phyloP scores from a whole-genome alignment of 2,797 vertebrate species.

The Notoglanidium macrostoma region DNA sequence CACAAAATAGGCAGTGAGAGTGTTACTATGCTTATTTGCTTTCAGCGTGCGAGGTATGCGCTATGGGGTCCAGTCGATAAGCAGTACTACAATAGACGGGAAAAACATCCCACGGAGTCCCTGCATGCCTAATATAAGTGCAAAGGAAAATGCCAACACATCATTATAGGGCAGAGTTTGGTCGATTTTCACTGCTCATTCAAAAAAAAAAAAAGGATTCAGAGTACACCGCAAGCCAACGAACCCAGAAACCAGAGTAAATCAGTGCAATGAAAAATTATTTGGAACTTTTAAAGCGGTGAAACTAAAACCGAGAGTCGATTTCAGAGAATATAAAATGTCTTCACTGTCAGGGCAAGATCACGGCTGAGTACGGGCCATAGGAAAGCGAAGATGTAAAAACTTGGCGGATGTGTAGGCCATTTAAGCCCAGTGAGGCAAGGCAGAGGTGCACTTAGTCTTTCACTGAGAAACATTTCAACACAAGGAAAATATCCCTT shows the following conservation, averaged over 20 bases:
- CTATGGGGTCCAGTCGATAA: slow-evolving; percentile 22
- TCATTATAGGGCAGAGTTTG: slow-evolving; percentile 2
- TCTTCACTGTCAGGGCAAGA: not conserved
- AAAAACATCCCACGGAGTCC: slow-evolving; percentile 18
- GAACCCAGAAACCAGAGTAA: not conserved
- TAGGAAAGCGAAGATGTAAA: slow-evolving; percentile 3
- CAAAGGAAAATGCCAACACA: slow-evolving; percentile 31
- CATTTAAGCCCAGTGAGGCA: not conserved
- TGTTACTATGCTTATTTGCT: slow-evolving; percentile 31
- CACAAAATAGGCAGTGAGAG: not conserved
- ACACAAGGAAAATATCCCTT: not conserved
- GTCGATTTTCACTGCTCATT: slow-evolving; percentile 5
- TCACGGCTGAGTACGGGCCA: not conserved
- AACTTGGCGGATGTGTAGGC: not conserved
- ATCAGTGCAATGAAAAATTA: not conserved
- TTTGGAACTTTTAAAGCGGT: not conserved
- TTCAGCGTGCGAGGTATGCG: not conserved
- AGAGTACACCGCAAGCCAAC: not conserved
- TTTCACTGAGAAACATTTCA: not conserved
- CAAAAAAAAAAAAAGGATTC: not conserved
- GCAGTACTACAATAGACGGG: slow-evolving; percentile 16
- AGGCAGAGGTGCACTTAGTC: slow-evolving; percentile 9
- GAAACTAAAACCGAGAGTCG: not conserved
- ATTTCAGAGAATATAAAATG: slow-evolving; percentile 5
- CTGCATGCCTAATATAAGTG: not conserved